These are phyloP conservation scores for Rhodophaea formosa DNA, from an alignment of 2,888 invertebrate genomes.

Conservation along the genomic window DNA sequence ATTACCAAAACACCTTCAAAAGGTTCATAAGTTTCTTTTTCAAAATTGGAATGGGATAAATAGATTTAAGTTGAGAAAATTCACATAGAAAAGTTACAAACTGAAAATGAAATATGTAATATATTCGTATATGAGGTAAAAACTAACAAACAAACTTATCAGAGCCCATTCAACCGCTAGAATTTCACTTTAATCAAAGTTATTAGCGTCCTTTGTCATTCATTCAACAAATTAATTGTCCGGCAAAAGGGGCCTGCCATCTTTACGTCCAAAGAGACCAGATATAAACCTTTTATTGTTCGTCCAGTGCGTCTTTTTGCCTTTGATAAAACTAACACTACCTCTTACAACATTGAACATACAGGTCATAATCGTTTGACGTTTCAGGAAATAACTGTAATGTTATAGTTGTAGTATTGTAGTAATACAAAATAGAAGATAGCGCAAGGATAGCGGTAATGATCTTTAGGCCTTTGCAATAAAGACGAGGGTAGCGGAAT, in stretches of 20 bases:
- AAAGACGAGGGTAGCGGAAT: conserved; percentile 1
- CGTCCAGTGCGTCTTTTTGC: not conserved
- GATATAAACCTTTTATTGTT: conserved; percentile 17
- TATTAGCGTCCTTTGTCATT: conserved; percentile 18
- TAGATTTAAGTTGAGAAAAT: no score
- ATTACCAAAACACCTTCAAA: no score
- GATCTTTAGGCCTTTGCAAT: conserved; percentile 3
- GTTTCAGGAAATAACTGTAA: not conserved
- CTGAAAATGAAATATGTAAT: no score
- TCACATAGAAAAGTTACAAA: no score
- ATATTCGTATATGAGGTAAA: no score
- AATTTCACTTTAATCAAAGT: conserved; percentile 14
- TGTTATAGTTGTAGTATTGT: not conserved
- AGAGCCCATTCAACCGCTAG: not conserved
- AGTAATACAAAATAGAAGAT: not conserved
- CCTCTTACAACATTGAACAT: not conserved
- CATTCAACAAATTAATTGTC: conserved; percentile 29
- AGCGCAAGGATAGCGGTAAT: not conserved
- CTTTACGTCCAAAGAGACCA: conserved; percentile 10
- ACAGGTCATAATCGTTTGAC: not conserved
- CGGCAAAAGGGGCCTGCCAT: conserved; percentile 21
- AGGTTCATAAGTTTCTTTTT: no score
- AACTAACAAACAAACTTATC: no score
- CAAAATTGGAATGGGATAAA: no score
- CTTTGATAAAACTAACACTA: not conserved